phyloP scores from a whole-genome alignment of 2,888 invertebrate species.

The Ommatoiulus sabulosus region DNA sequence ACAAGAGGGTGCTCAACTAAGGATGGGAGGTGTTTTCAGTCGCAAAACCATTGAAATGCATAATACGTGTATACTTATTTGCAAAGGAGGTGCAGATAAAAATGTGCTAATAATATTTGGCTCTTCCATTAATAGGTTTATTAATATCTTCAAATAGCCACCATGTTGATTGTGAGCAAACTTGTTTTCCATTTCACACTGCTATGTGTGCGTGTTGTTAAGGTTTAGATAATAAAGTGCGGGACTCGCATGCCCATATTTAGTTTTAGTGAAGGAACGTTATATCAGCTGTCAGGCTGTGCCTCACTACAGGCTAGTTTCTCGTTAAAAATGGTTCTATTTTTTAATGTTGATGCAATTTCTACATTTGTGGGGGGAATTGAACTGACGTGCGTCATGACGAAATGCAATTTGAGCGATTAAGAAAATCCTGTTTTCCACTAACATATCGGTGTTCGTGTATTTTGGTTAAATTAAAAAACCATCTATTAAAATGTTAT shows the following conservation, averaged over 20 bases:
- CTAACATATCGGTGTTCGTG: background rate
- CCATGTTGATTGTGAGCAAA: background rate
- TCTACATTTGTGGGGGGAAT: background rate
- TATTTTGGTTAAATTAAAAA: background rate
- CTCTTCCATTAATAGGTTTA: background rate
- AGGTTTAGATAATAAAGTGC: background rate
- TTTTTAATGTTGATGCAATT: background rate
- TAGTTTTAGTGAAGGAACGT: background rate
- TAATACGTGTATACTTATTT: conserved; percentile 3
- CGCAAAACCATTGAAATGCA: conserved; percentile 19
- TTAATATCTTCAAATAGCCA: background rate
- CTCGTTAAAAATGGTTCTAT: background rate
- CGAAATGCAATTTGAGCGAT: no score
- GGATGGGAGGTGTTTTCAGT: background rate
- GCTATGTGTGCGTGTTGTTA: background rate
- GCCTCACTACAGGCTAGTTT: background rate
- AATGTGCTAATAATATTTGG: background rate
- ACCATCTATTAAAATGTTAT: background rate
- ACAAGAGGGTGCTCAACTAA: background rate
- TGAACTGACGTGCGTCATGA: background rate
- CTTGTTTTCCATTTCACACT: background rate
- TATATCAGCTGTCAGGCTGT: background rate
- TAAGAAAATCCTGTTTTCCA: background rate
- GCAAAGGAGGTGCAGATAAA: background rate
- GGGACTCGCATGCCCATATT: background rate